Evolutionary conservation across 64 coral and sea anemone species (phyloP), one percentile per base, ranked within the genome.

Genomic region (Dendronephthya gigantea): DNA sequence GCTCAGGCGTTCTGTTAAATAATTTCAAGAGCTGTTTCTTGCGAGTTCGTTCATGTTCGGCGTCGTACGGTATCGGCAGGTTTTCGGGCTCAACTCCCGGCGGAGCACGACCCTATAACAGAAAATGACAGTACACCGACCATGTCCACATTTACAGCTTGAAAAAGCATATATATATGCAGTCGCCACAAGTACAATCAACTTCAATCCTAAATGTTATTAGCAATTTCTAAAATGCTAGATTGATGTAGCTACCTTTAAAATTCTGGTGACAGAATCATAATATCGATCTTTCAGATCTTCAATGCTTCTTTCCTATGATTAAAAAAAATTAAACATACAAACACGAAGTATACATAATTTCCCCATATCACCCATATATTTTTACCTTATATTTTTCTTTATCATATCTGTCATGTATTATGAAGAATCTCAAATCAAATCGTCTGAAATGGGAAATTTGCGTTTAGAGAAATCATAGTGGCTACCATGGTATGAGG

Each of bases 201-300:
- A n/a, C n/a, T n/a, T n/a, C n/a, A n/a, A n/a, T n/a, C n/a, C n/a
- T n/a, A n/a, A n/a, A n/a, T n/a, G n/a, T n/a, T n/a, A n/a, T n/a
- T n/a, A n/a, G n/a, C 68, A 74, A 27, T 79, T 9, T 36, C 30
- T 34, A 30, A 66, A 66, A 66, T 45, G 41, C 41, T 45, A 45
- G 41, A 11, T 62, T 28, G 27, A 8, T 40, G 35, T 90, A n/a
- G n/a, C n/a, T n/a, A 97, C 94, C 92, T 97, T 97, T 6, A 97
- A 83, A 38, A 97, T 52, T 85, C 90, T 89, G 49, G 94, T 90
- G 37, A 97, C 72, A 72, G 91, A 93, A 75, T 90, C 75, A 70
- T 97, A 97, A 34, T 93, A 97, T 30, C 92, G 89, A 47, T 97
- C 94, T 82, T 97, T 97, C 28, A 97, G 83, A 41, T 97, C 91